Base-by-base conservation (phyloP, 1,140 invertebrate genomes). In the Drosophila lacteicornis region DNA sequence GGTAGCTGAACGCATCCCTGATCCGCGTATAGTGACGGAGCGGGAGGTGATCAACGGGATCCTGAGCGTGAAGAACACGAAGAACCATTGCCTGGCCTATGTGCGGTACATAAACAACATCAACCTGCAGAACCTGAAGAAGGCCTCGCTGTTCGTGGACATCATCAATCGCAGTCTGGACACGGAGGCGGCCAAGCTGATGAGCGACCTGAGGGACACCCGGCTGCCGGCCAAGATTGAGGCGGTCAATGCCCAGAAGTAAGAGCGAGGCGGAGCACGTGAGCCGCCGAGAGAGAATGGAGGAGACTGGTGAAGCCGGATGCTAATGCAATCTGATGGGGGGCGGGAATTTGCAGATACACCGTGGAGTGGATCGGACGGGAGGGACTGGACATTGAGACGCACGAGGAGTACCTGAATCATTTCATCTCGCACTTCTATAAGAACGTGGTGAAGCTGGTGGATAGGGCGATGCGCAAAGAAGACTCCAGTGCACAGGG, bases 51-150 rank as follows among this genome's bases (percentile, higher is more conserved):
- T 99, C 66, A 98, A 99, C 82, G 98, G 99, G 0, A 95, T 99
- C 42, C 92, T 99, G 12, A 98, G 97, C 80, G 98, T 99, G 0
- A 97, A 97, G 84, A 98, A 99, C 82, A 98, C 98, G 0, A 98
- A 98, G 92, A 98, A 99, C 84, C 98, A 99, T 93, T 98, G 98
- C 82, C 93, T 99, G n/a, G 98, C 98, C 0, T 99, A 99, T 91
- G 95, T 99, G 4, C 94, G 99, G 50, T 98, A 98, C 92, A 99
- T 99, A 88, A 98, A 98, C 93, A 99, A 99, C 90, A 99, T 99
- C 33, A 99, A 99, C 93, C 94, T 99, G 30, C 98, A 98, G 93
- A 98, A 99, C 92, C 93, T 99, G 22, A 97, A 97, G 82, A 98
- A 98, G 92, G 98, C 98, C 3, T 96, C 97, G 51, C 95, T 99